Percentiles rank a stretch among this genome's conserved stretches.
Conservation (phyloP, 2,888 invertebrate genomes). For the Morinoia aosen region DNA sequence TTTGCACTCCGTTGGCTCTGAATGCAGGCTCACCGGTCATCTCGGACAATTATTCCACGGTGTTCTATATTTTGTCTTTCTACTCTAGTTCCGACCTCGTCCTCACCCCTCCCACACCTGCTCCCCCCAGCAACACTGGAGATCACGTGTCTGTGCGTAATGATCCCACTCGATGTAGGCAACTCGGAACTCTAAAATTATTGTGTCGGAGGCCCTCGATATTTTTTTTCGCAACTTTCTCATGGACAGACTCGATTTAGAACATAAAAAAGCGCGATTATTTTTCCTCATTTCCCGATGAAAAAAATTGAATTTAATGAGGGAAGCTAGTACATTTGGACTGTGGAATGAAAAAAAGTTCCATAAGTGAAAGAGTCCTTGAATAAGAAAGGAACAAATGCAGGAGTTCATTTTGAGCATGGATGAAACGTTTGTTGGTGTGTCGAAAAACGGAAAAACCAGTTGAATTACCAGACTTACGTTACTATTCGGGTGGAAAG, state of each 20-base stretch:
- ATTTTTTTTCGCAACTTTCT: background rate
- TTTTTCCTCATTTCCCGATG: background rate
- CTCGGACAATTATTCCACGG: background rate
- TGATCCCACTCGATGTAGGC: slow-evolving; percentile 38
- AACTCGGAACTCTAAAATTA: slow-evolving; percentile 16
- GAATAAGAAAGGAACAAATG: background rate
- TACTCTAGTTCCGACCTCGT: background rate
- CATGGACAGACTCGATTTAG: background rate
- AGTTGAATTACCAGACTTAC: background rate
- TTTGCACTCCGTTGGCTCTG: background rate
- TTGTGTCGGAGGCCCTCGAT: slow-evolving; percentile 25
- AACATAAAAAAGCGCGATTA: background rate
- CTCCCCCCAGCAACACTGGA: background rate
- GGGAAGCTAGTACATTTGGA: background rate
- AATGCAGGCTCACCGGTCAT: background rate
- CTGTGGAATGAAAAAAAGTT: background rate
- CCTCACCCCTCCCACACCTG: background rate
- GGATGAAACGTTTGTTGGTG: no score
- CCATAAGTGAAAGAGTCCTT: background rate
- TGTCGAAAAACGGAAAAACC: no score
- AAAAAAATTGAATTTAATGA: background rate
- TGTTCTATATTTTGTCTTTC: background rate
- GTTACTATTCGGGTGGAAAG: background rate
- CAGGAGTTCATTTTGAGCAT: background rate
- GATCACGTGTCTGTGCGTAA: slow-evolving; percentile 47